Conservation (phyloP, 2,113 vertebrate species). For the Pandion haliaetus region DNA sequence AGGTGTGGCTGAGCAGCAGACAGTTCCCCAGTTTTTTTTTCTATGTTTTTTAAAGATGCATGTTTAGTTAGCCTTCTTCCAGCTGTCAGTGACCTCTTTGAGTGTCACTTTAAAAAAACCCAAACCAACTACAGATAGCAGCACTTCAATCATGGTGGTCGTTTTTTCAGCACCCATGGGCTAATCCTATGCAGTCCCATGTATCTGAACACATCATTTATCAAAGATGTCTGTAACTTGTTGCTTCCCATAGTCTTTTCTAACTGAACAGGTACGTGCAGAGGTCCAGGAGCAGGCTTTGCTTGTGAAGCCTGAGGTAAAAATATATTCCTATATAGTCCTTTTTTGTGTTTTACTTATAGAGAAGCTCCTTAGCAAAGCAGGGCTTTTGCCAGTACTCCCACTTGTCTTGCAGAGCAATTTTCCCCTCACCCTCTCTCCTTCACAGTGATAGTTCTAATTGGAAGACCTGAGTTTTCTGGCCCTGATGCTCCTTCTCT, state of each 20-base stretch:
- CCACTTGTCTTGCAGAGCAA: neutral
- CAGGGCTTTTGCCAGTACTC: neutral
- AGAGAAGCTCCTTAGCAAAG: neutral
- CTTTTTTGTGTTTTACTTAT: neutral
- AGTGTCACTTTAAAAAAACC: neutral
- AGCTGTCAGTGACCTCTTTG: neutral
- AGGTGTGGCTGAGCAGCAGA: neutral
- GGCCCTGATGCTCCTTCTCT: neutral
- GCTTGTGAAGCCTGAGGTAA: neutral
- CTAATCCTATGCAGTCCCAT: neutral
- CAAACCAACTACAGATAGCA: neutral
- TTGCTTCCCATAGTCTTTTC: neutral
- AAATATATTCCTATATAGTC: neutral
- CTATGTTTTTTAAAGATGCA: neutral
- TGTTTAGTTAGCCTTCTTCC: neutral
- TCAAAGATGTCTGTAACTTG: neutral
- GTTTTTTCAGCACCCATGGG: neutral
- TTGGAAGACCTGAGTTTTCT: neutral
- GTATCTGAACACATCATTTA: neutral
- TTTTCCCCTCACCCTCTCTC: neutral
- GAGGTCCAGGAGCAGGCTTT: neutral
- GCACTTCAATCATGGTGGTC: neutral
- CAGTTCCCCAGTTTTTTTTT: neutral
- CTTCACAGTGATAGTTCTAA: neutral
- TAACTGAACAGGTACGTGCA: neutral